A percentile compares a stretch with the other conserved stretches of the same genome.
Conservation (phyloP, 2,888 invertebrate genomes). For the Chymomyza fuscimana region DNA sequence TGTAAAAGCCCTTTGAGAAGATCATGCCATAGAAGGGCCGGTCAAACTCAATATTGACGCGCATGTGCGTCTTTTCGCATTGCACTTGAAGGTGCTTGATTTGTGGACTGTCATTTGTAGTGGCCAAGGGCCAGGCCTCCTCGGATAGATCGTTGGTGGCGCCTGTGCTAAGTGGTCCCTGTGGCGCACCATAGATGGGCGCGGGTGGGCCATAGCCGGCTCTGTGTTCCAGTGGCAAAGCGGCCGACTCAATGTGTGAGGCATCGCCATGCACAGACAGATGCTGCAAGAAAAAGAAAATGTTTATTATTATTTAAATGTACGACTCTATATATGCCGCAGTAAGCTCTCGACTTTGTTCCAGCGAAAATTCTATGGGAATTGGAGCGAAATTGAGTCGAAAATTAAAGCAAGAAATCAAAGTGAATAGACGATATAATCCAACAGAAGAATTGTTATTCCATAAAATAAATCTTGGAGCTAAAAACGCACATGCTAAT, state of each 20-base stretch:
- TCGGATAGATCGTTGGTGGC: slow-evolving; percentile 83
- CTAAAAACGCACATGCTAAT: too few relatives aligned
- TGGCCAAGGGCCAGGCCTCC: slow-evolving; percentile 93
- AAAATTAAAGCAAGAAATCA: background rate
- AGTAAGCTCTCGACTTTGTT: too few relatives aligned
- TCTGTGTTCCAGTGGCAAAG: slow-evolving; percentile 90
- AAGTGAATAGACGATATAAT: background rate
- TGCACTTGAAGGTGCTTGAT: slow-evolving; percentile 96
- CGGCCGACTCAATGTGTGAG: slow-evolving; percentile 88
- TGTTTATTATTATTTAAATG: too few relatives aligned
- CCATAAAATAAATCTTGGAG: too few relatives aligned
- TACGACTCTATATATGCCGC: too few relatives aligned
- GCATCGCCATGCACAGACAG: slow-evolving; percentile 85
- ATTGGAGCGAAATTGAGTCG: background rate
- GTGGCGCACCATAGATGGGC: slow-evolving; percentile 80
- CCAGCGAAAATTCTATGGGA: background rate
- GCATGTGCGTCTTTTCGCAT: slow-evolving; percentile 97
- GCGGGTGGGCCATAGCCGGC: slow-evolving; percentile 86
- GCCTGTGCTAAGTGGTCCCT: slow-evolving; percentile 75
- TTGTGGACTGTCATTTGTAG: slow-evolving; percentile 92
- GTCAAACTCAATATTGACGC: slow-evolving; percentile 96
- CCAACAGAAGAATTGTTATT: background rate
- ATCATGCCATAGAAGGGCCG: slow-evolving; percentile 97
- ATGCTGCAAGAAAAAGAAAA: slow-evolving; percentile 81
- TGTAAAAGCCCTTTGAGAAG: slow-evolving; percentile 96